Base-by-base conservation (phyloP, 2,797 vertebrate species). In the Taeniopygia guttata region DNA sequence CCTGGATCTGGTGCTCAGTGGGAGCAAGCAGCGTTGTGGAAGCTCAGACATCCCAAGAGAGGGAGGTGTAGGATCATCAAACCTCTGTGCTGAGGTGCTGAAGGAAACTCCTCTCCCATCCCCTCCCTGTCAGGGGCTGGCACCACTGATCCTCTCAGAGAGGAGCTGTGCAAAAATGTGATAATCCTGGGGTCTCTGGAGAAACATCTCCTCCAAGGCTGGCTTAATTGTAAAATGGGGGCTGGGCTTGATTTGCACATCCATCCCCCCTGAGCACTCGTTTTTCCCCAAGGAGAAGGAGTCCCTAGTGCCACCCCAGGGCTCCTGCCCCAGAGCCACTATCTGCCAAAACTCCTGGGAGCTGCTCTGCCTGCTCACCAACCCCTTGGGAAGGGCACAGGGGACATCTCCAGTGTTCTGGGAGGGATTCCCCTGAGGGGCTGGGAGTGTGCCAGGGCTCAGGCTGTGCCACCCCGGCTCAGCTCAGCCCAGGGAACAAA, bases 1-100 rank as follows among this genome's bases (percentile, higher is more conserved):
- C 58, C 46, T 38, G 10, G 32, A 29, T 25, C n/a, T 18, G 22
- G 4, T 16, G 36, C 6, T 14, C 0, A 2, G 23, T n/a, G 52
- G 45, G 40, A 40, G 42, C 2, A 86, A 67, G 67, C 14, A 43
- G 22, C 34, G 3, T 0, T 45, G 29, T 16, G 7, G 5, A 20
- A 70, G 48, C 38, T 49, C 67, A 75, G 68, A 56, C 13, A 16
- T 38, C 51, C 43, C 54, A 36, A 83, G 45, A 49, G 43, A 38
- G 18, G 49, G 59, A 80, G 62, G 43, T 5, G 14, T 7, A 7
- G 0, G 1, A 45, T 63, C 26, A 9, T 12, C 56, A 55, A 70
- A 51, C 13, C 51, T 2, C 4, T 1, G 2, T 16, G 16, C 1
- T 10, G 55, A 80, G 68, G 19, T 2, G 10, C 32, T 49, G 26